phyloP scores from a whole-genome alignment of 2,888 invertebrate genomes.

The Drosophila putrida region DNA sequence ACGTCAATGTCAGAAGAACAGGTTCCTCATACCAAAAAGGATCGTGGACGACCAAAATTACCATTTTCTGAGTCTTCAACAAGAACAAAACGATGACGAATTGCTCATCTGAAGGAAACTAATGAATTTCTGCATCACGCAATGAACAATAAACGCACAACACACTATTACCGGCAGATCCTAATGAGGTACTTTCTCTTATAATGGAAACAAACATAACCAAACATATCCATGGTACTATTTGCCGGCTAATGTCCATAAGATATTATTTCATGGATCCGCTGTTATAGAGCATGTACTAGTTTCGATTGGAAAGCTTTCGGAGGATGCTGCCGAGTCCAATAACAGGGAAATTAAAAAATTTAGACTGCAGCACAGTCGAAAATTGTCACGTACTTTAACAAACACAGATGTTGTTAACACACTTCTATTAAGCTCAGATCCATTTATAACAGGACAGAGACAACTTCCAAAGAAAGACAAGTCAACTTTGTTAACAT shows the following conservation, averaged over 20 bases:
- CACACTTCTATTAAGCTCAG: constrained; percentile 20
- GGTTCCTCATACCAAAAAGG: neutral
- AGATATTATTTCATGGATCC: constrained; percentile 7
- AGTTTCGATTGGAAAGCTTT: constrained; percentile 8
- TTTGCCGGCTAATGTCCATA: constrained; percentile 5
- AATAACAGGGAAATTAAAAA: constrained; percentile 18
- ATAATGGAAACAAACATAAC: too few relatives aligned
- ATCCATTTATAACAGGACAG: constrained; percentile 29
- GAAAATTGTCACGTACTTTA: constrained; percentile 20
- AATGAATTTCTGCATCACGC: too few relatives aligned
- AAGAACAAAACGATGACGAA: neutral
- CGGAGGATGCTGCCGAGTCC: constrained; percentile 27
- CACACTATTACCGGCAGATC: too few relatives aligned
- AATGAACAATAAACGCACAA: too few relatives aligned
- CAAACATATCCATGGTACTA: neutral
- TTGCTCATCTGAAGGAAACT: neutral
- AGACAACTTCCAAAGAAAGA: constrained; percentile 13
- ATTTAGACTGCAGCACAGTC: constrained; percentile 13
- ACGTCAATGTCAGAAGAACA: neutral
- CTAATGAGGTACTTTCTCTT: too few relatives aligned
- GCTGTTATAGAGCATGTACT: constrained; percentile 8
- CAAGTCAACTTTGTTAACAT: constrained; percentile 3
- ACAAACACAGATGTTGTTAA: constrained; percentile 13
- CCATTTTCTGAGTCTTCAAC: neutral
- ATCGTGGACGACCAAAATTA: neutral